Percentiles rank a stretch among this genome's conserved stretches.
Conservation (phyloP, 2,113 vertebrate species). For the Crotophaga sulcirostris region DNA sequence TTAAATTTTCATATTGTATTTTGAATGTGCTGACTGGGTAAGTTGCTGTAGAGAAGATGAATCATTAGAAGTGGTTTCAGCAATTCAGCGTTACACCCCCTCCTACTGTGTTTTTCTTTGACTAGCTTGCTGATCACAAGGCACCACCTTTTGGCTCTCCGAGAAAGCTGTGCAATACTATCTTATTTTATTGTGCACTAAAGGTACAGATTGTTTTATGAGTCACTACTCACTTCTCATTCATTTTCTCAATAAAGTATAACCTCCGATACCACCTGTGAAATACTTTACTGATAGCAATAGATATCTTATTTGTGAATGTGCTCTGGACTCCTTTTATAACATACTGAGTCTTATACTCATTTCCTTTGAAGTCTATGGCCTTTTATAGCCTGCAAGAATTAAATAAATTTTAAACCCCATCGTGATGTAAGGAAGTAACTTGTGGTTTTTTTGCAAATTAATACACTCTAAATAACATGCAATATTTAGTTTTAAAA, state of each 20-base stretch:
- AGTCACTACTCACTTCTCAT: slow-evolving; percentile 17
- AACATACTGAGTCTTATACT: slow-evolving; percentile 51
- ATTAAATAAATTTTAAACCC: slow-evolving; percentile 3
- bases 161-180: slow-evolving; percentile 12
- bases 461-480: slow-evolving; percentile 69
- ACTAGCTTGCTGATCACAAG: background rate
- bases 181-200: background rate
- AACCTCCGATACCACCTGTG: slow-evolving; percentile 29
- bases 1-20: background rate
- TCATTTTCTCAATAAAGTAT: background rate
- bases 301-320: slow-evolving; percentile 30
- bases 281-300: slow-evolving; percentile 34
- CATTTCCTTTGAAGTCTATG: slow-evolving; percentile 66
- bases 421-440: slow-evolving; percentile 58
- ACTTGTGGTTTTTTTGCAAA: slow-evolving; percentile 73
- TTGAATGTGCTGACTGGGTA: background rate
- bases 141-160: slow-evolving; percentile 30
- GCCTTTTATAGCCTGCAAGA: slow-evolving; percentile 17
- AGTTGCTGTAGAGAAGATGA: slow-evolving; percentile 6
- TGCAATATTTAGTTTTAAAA: slow-evolving; percentile 68
- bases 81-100: background rate
- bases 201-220: slow-evolving; percentile 15
- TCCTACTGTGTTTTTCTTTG: slow-evolving; percentile 29
- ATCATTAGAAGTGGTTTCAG: slow-evolving; percentile 43
- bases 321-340: slow-evolving; percentile 35